Evolutionary conservation across 2,888 invertebrate species (phyloP).

Genomic region (Crossocerus cetratus): DNA sequence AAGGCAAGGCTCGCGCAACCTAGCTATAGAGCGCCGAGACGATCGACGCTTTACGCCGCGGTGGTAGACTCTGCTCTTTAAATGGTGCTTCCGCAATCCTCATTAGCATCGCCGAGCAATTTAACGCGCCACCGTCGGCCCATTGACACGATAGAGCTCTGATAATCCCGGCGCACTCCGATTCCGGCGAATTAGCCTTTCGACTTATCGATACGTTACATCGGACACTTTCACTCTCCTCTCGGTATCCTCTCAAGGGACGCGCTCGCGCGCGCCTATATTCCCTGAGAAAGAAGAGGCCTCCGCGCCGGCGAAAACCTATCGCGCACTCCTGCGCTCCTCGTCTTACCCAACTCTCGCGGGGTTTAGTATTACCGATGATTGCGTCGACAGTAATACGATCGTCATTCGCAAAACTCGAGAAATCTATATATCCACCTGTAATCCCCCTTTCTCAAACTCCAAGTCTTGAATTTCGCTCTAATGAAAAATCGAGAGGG

Average conservation of each 20-base stretch:
- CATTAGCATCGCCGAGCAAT: conserved; percentile 11
- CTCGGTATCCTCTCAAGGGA: not conserved
- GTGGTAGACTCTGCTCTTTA: not conserved
- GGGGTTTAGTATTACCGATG: conserved; percentile 50
- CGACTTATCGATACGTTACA: conserved; percentile 28
- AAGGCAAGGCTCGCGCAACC: too few relatives aligned
- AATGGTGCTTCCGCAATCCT: not conserved
- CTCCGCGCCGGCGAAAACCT: too few relatives aligned
- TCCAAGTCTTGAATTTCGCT: too few relatives aligned
- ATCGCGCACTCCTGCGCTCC: too few relatives aligned
- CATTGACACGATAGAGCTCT: conserved; percentile 2
- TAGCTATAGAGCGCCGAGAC: too few relatives aligned
- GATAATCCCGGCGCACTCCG: conserved; percentile 14
- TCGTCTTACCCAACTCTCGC: too few relatives aligned
- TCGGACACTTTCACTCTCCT: conserved; percentile 34
- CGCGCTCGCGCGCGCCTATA: not conserved
- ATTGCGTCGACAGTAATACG: conserved; percentile 51
- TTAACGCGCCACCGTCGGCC: conserved; percentile 2
- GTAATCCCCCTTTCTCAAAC: too few relatives aligned
- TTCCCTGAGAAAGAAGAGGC: conserved; percentile 3
- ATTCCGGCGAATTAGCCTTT: conserved; percentile 28
- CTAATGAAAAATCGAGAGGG: too few relatives aligned
- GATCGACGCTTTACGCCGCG: too few relatives aligned
- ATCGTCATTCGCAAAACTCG: conserved; percentile 44
- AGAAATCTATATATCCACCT: too few relatives aligned